A percentile compares a stretch with the other conserved stretches of the same genome.
Evolutionary conservation across 2,797 vertebrate genomes (phyloP).

Genomic region (Triplophysa bombifrons): DNA sequence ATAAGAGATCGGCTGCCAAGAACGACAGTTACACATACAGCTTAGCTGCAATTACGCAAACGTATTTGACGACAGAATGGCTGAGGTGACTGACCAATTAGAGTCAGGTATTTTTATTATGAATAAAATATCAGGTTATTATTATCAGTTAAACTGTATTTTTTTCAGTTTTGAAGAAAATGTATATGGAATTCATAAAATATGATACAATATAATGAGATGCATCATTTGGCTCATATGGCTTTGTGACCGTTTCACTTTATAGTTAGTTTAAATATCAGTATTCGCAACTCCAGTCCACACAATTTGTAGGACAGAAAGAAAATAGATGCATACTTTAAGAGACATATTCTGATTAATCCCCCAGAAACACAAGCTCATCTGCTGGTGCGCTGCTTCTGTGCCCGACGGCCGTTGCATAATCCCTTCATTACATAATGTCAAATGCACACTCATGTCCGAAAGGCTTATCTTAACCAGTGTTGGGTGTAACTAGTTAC

Average conservation of each 20-base stretch:
- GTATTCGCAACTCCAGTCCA: neutral
- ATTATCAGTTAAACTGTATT: neutral
- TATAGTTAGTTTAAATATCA: conserved; percentile 6
- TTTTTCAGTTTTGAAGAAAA: neutral
- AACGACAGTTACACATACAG: neutral
- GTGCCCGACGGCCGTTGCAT: conserved; percentile 64
- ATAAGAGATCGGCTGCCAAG: neutral
- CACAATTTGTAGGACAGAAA: neutral
- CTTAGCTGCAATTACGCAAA: neutral
- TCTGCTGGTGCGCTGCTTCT: conserved; percentile 31
- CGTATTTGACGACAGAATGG: neutral
- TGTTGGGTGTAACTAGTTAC: too few relatives aligned
- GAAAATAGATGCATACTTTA: neutral
- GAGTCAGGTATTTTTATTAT: too few relatives aligned
- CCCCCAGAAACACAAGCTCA: conserved; percentile 71
- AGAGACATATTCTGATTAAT: conserved; percentile 65
- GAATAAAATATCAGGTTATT: too few relatives aligned
- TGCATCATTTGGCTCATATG: neutral
- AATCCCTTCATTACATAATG: conserved; percentile 78
- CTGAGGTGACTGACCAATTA: too few relatives aligned
- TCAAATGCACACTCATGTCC: conserved; percentile 74
- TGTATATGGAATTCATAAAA: neutral
- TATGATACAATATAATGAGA: too few relatives aligned
- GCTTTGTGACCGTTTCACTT: neutral
- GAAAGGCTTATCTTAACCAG: conserved; percentile 58